These are phyloP conservation scores for Nylanderia fulva DNA, from an alignment of 1,140 invertebrate genomes.

Conservation along the genomic window DNA sequence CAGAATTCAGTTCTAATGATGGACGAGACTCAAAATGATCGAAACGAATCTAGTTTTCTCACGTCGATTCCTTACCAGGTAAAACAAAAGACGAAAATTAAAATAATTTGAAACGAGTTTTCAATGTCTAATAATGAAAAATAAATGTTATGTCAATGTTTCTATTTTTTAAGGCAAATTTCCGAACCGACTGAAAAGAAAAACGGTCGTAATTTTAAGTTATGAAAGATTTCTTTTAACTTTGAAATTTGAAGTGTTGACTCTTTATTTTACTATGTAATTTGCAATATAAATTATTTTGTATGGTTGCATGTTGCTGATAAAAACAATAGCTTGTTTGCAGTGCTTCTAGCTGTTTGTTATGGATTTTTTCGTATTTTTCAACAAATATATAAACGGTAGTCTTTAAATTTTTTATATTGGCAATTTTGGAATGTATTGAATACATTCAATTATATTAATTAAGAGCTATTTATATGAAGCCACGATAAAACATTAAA, in stretches of 20 bases:
- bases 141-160: not conserved
- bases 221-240: not conserved
- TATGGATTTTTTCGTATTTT: not conserved
- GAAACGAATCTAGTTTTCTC: not conserved
- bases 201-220: not conserved
- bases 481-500: not conserved
- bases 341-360: not conserved
- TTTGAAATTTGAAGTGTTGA: constrained; percentile 9
- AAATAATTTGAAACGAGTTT: not conserved
- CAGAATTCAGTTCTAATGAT: not conserved
- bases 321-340: not conserved
- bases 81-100: not conserved
- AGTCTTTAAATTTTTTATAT: not conserved
- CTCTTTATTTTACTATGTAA: not conserved
- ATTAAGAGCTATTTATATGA: not conserved
- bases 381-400: not conserved
- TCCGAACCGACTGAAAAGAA: not conserved
- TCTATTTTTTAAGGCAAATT: constrained; percentile 23
- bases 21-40: not conserved
- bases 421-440: not conserved
- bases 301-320: not conserved
- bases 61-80: not conserved
- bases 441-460: not conserved
- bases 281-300: not conserved
- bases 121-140: not conserved